Evolutionary conservation across 2,888 invertebrate genomes (phyloP).

Genomic region (Cheiracanthium punctorium): DNA sequence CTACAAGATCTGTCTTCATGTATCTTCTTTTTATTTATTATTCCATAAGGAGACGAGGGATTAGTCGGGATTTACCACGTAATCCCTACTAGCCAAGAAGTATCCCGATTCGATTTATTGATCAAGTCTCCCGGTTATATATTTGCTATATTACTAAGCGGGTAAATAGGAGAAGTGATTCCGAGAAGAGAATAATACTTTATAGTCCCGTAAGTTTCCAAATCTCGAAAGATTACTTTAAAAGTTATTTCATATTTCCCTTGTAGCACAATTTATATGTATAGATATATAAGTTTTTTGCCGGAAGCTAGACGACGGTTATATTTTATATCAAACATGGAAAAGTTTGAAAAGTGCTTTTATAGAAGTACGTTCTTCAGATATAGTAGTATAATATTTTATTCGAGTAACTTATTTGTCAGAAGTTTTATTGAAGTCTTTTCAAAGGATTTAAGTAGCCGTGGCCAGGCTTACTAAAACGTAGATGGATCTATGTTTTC

Average conservation of each 20-base stretch:
- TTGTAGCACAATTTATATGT: not conserved
- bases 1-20: not conserved
- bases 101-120: slow-evolving; percentile 1
- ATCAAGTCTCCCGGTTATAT: not conserved
- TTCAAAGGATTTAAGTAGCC: too few relatives aligned
- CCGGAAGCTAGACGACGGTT: not conserved
- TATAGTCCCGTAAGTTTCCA: not conserved
- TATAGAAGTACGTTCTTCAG: too few relatives aligned
- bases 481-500: too few relatives aligned
- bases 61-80: not conserved
- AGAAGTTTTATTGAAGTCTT: too few relatives aligned
- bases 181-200: not conserved
- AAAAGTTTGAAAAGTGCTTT: too few relatives aligned
- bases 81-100: slow-evolving; percentile 10
- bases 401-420: too few relatives aligned
- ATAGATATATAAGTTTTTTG: not conserved
- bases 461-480: too few relatives aligned
- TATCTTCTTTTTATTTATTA: slow-evolving; percentile 2
- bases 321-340: too few relatives aligned
- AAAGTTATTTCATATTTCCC: not conserved
- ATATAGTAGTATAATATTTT: too few relatives aligned
- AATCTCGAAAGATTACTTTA: not conserved
- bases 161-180: not conserved
- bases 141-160: slow-evolving; percentile 3
- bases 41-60: not conserved